Base-by-base conservation (phyloP, 2,113 vertebrate species). In the Psittacula cyanocephala region DNA sequence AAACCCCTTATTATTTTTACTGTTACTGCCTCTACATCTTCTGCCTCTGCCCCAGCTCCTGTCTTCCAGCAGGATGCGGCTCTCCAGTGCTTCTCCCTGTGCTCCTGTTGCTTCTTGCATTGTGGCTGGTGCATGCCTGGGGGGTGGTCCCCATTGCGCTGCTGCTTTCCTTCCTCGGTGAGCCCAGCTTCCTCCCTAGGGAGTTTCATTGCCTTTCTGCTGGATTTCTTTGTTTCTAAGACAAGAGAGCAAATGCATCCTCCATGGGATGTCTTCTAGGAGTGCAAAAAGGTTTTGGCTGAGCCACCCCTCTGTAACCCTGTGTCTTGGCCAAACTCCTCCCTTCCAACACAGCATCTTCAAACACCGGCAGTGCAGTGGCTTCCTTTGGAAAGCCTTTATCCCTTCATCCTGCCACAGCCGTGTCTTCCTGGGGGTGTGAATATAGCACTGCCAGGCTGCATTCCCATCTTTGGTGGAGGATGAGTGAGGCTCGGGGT, bases 281-380 rank as follows among this genome's bases (percentile, higher is more conserved):
- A 2, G 20, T 63, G 59, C 5, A 2, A 41, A 69, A n/a, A 13
- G 24, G 24, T 86, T 52, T 46, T 49, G 75, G 37, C 52, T 60
- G 29, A 84, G 57, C n/a, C 44, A 53, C 18, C 50, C 22, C 37
- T 65, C 44, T 22, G 64, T 27, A 17, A 22, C 37, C 9, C 44
- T 2, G 0, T 11, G 6, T 37, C 39, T 59, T 57, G 43, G 62
- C 28, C 0, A 0, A 53, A 63, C 65, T 46, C 43, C 44, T 94
- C 14, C 78, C 49, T 62, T 65, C 27, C 57, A 52, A 57, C 0
- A 1, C 60, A 79, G 65, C 65, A n/a, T 81, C 35, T 86, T 70
- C 41, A 25, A 39, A 71, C 0, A 3, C 60, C 0, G 0, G 11
- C 50, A 86, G 39, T 0, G 0, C 1, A 0, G 64, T 25, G 46